Evolutionary conservation across 2,888 invertebrate genomes (phyloP), one percentile per base, ranked within the genome.

Genomic region (Ornithoptera priamus): DNA sequence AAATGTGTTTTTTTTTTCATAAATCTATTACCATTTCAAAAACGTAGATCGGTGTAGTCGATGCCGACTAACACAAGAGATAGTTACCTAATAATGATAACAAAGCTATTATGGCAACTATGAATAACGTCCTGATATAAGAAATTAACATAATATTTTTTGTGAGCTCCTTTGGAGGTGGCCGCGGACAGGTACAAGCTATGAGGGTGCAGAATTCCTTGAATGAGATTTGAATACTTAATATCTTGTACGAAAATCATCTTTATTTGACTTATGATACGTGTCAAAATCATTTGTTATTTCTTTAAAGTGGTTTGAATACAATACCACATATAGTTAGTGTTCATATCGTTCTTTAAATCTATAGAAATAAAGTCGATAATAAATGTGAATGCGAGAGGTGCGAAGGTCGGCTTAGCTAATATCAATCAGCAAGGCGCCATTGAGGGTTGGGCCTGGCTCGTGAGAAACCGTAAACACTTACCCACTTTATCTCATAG

Each of bases 381-480:
- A 78, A 75, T 85, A 24, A 78, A 22, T 68, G 76, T 76, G 17
- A 65, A 61, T 36, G 18, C 18, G 2, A 61, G 73, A 87, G 87
- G 88, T 87, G 88, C 83, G 86, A 88, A 88, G 88, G 85, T 84
- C 84, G 87, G 82, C 80, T 81, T 78, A 84, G 84, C 85, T 87
- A 87, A 88, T 91, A 92, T 92, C 91, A 91, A 92, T 92, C 92
- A 92, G 90, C 80, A 81, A 88, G 92, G 92, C 92, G 92, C 92
- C 92, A 92, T 92, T 90, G 91, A 92, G 91, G 91, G 91, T 86
- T 90, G 89, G 88, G 80, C 86, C 83, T 84, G 85, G 84, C 84
- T 88, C 90, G 91, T 92, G 91, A 92, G 92, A 92, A 92, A 88
- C 89, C 86, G 91, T 92, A 92, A 92, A 92, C 91, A 91, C 91